Evolutionary conservation across 2,888 invertebrate genomes (phyloP), one percentile per base, ranked within the genome.

Genomic region (Acheta domesticus): DNA sequence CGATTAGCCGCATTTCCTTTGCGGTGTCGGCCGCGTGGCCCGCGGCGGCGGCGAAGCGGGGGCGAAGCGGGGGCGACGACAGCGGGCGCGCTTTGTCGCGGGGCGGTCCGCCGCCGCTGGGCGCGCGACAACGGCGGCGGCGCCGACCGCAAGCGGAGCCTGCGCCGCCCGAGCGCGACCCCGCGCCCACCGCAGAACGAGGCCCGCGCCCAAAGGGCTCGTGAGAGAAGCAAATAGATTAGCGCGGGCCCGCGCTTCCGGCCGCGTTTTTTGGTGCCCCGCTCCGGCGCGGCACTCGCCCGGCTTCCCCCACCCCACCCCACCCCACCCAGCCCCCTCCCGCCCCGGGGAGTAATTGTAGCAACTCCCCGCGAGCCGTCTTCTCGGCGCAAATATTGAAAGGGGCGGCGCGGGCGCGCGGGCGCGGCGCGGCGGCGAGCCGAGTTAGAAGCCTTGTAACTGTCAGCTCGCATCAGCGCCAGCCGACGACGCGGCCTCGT

Each of bases 181-280:
- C 36, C 36, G 36, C 23, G 23, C 23, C 23, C 23, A 23, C 36
- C 36, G 5, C 36, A 36, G 8, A 8, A 36, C 36, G 8, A 36
- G 8, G 36, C 36, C 36, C 36, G 36, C 36, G 36, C 36, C 36
- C 36, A 36, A 36, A 62, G 62, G 16, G 62, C 14, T 62, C 62
- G 62, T 62, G 62, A 62, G 62, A 62, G 62, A 62, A 62, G n/a
- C 62, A 62, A 62, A 62, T 62, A 62, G 62, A 62, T 62, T 62
- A 62, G n/a, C 62, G 14, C 62, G 62, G 8, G 3, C 4, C 62
- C 62, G 62, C 16, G 62, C 16, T 62, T 62, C n/a, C 62, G 62
- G 62, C 14, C 16, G n/a, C n/a, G n/a, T 62, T 62, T 62, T 62
- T 62, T 62, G n/a, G 62, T 62, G 36, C 36, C 8, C 23, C 23